Conservation (phyloP, 2,113 vertebrate genomes). For the Bos taurus region ARS-UCD2.0 NC_037345.1:16655001-16655500, state of each 20-base stretch:
- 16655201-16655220: not conserved
- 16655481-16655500: not conserved
- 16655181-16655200: not conserved
- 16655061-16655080: not conserved
- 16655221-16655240: not conserved
- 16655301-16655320: not conserved
- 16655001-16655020: not conserved
- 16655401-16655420: not conserved
- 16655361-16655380: not conserved
- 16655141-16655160: not conserved
- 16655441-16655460: not conserved
- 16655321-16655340: not conserved
- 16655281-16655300: not conserved
- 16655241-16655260: too few relatives aligned
- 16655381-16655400: not conserved
- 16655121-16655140: not conserved
- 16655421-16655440: not conserved
- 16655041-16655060: not conserved
- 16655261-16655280: not conserved
- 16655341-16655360: not conserved
- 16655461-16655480: not conserved
- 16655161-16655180: not conserved
- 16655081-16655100: not conserved
- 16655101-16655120: not conserved
- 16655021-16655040: not conserved